Percentiles rank a stretch among this genome's conserved stretches.
These are phyloP conservation scores for Cheilosia vulpina DNA, from an alignment of 2,888 invertebrate genomes.

Conservation along the genomic window DNA sequence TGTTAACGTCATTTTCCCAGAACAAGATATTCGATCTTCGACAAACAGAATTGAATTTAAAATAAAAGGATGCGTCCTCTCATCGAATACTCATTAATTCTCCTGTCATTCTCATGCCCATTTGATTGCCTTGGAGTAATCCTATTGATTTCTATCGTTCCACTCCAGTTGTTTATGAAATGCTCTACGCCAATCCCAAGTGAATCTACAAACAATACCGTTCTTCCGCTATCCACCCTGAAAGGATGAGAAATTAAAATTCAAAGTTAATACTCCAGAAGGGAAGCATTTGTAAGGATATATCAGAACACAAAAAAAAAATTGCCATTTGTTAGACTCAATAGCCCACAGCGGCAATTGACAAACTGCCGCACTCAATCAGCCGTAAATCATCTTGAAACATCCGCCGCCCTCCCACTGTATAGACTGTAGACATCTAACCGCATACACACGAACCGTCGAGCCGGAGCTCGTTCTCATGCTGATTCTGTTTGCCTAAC, in stretches of 20 bases:
- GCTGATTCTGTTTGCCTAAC: conserved; percentile 37
- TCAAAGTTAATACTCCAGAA: conserved; percentile 33
- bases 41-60: conserved; percentile 59
- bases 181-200: background rate
- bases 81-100: conserved; percentile 66
- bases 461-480: background rate
- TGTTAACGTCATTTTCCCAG: conserved; percentile 53
- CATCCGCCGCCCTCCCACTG: conserved; percentile 14
- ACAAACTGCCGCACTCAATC: conserved; percentile 71
- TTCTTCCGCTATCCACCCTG: background rate
- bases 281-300: conserved; percentile 52
- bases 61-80: conserved; percentile 67
- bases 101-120: conserved; percentile 66
- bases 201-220: too few species aligned
- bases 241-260: conserved; percentile 47
- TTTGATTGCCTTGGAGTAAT: conserved; percentile 62
- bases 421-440: background rate
- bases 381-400: conserved; percentile 53
- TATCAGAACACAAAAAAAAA: conserved; percentile 52
- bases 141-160: conserved; percentile 55
- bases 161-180: conserved; percentile 2
- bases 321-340: conserved; percentile 59
- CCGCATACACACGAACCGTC: background rate
- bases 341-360: conserved; percentile 64
- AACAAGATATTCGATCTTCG: conserved; percentile 59